Conservation (phyloP, 2,113 vertebrate genomes). For the Gulo gulo region DNA sequence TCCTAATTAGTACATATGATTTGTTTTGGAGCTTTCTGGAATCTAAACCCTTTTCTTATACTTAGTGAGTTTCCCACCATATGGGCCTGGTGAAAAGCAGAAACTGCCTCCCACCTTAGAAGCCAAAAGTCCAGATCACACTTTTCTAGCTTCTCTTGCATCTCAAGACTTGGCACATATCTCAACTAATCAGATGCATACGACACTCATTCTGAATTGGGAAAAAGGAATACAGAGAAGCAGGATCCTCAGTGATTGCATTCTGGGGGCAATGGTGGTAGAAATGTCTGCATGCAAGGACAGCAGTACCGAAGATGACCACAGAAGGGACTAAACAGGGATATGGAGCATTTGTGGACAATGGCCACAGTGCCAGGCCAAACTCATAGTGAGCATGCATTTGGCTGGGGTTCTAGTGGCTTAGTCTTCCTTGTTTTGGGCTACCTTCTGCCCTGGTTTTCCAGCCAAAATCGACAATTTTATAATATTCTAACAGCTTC, state of each 20-base stretch:
- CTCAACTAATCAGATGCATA: background rate
- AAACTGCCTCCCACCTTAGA: background rate
- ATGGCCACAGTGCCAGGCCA: accelerated
- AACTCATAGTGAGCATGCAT: accelerated
- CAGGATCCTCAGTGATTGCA: background rate
- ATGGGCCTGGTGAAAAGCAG: background rate
- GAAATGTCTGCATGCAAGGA: accelerated
- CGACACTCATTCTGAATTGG: background rate
- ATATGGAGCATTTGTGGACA: accelerated
- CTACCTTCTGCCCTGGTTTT: background rate
- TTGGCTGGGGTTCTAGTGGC: background rate
- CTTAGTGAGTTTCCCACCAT: background rate
- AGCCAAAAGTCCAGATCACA: background rate
- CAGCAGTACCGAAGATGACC: background rate
- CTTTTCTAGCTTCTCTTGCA: background rate
- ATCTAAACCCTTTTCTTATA: background rate
- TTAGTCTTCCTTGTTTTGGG: background rate
- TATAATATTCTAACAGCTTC: background rate
- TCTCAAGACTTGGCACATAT: background rate
- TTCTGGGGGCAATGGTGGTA: background rate
- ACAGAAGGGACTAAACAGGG: background rate
- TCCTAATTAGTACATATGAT: background rate
- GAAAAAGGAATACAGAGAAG: background rate
- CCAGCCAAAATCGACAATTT: background rate
- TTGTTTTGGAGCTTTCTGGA: background rate